phyloP scores from a whole-genome alignment of 2,797 vertebrate genomes.

The Anguilla anguilla region DNA sequence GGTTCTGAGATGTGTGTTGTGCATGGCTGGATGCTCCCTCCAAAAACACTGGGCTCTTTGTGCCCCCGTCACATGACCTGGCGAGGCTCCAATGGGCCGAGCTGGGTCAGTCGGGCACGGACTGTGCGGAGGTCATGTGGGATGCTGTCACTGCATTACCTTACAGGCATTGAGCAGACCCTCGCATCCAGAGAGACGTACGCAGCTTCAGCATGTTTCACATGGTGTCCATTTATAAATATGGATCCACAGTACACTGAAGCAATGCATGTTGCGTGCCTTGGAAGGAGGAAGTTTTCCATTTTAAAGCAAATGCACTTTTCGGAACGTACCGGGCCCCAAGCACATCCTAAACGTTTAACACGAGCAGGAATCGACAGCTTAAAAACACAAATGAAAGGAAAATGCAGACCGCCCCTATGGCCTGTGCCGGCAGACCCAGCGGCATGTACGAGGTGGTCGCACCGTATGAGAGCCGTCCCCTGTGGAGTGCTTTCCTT shows the following conservation, averaged over 20 bases:
- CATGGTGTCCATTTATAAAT: background rate
- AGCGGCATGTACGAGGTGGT: background rate
- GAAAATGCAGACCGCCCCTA: background rate
- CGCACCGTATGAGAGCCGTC: background rate
- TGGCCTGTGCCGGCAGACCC: background rate
- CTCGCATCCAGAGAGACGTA: background rate
- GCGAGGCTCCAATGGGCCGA: background rate
- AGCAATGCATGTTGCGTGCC: background rate
- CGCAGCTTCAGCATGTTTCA: background rate
- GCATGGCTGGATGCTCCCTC: background rate
- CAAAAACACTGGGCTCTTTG: constrained; percentile 35
- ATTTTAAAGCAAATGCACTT: background rate
- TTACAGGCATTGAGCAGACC: background rate
- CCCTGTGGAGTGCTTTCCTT: background rate
- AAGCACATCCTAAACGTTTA: background rate
- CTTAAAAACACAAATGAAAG: background rate
- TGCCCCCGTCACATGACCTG: constrained; percentile 29
- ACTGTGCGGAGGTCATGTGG: constrained; percentile 10
- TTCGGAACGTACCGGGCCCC: background rate
- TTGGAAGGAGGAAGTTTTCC: background rate
- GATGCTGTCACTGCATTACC: background rate
- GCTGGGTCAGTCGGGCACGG: constrained; percentile 20
- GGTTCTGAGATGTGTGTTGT: background rate
- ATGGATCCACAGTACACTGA: background rate
- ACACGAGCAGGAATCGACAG: background rate